Base-by-base conservation (phyloP, 2,888 invertebrate species). In the Tetrapedia diversipes region DNA sequence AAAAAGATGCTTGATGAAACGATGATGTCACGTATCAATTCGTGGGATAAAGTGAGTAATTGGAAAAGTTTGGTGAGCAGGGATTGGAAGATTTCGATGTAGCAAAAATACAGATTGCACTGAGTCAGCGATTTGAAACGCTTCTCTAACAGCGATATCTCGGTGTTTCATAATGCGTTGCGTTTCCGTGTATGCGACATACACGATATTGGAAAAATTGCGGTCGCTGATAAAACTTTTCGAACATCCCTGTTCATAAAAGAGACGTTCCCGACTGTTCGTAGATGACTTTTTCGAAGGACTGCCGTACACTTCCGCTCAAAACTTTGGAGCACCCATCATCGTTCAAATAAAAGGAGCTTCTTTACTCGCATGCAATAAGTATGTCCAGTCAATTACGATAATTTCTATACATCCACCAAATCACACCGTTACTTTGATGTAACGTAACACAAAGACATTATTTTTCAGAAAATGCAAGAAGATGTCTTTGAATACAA, bases 81-180 rank as follows among this genome's bases (percentile, higher is more conserved):
- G 37, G 61, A 76, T 63, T 37, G 65, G 51, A 56, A 45, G 47
- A 51, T 66, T 66, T 49, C 60, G 8, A 59, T 37, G 64, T 29
- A 47, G 22, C 37, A 16, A 8, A 16, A 59, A 47, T 49, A 56
- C 24, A 32, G 47, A 73, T 61, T 39, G 27, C 27, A 39, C 32
- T n/a, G 73, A 68, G 47, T 73, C 73, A 56, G 68, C 68, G 34
- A 54, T 68, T 73, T 68, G 41, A 68, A 73, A 68, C 61, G 60
- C 60, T 68, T 27, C 47, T 51, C 27, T 16, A 19, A 24, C 45
- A 43, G 32, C 24, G 29, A 61, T n/a, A n/a, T 56, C 32, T 43
- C 34, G 3, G 19, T 7, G 11, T 51, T 24, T 11, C 37, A 43
- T 43, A 43, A 57, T 59, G 29, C 45, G 11, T 34, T 22, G 34